A percentile compares a stretch with the other conserved stretches of the same genome.
phyloP scores from a whole-genome alignment of 2,113 vertebrate genomes.

The Anas platyrhynchos region DNA sequence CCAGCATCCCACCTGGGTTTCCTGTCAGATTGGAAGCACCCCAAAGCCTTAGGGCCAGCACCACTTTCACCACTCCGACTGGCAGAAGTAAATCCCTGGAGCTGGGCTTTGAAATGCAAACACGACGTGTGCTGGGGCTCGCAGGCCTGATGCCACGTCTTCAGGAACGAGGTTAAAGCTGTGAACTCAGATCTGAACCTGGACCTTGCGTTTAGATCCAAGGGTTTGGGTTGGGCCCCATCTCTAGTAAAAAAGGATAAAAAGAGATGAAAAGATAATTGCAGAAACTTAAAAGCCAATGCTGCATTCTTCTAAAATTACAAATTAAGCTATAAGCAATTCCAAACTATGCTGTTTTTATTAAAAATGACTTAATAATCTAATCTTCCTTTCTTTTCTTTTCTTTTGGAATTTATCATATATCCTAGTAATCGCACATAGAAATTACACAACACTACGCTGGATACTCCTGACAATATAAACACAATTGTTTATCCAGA shows the following conservation, averaged over 20 bases:
- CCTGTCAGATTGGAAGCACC: background rate
- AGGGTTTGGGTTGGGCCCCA: constrained; percentile 44
- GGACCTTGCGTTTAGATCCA: constrained; percentile 48
- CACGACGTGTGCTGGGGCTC: background rate
- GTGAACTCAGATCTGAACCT: constrained; percentile 49
- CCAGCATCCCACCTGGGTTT: background rate
- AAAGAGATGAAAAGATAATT: constrained; percentile 71
- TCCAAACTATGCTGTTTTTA: constrained; percentile 72
- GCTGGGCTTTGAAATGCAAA: background rate
- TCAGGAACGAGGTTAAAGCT: background rate
- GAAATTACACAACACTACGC: constrained; percentile 66
- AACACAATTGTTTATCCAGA: constrained; percentile 83
- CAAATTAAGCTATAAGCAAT: constrained; percentile 73
- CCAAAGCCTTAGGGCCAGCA: background rate
- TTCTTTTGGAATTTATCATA: constrained; percentile 70
- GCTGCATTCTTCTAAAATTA: constrained; percentile 73
- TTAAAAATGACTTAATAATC: constrained; percentile 77
- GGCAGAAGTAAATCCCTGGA: accelerated
- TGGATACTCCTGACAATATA: constrained; percentile 71
- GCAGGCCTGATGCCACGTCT: accelerated
- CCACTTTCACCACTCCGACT: accelerated
- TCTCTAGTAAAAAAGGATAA: constrained; percentile 48
- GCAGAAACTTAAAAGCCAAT: constrained; percentile 59
- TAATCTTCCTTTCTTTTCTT: constrained; percentile 70
- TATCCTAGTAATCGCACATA: constrained; percentile 70